phyloP scores from a whole-genome alignment of 2,888 invertebrate species.

The Saturnia pavonia region DNA sequence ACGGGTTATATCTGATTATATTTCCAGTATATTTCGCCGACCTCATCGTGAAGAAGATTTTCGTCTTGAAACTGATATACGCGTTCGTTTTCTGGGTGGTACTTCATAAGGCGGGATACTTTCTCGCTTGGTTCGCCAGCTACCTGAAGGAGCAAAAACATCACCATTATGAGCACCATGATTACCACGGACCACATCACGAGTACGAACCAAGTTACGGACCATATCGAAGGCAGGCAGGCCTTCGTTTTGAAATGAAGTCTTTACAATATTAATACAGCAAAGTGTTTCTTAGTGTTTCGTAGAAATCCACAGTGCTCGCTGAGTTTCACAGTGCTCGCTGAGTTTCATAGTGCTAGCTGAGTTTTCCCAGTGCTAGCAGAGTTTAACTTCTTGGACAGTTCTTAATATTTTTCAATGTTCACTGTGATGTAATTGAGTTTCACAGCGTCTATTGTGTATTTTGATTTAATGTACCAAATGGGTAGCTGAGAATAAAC shows the following conservation, averaged over 20 bases:
- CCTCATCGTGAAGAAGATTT: slow-evolving; percentile 69
- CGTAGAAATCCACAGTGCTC: neutral
- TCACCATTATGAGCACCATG: slow-evolving; percentile 45
- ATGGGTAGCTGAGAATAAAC: neutral
- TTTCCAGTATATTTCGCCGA: slow-evolving; percentile 71
- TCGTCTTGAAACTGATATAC: slow-evolving; percentile 68
- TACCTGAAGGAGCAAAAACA: slow-evolving; percentile 69
- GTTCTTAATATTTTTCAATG: neutral
- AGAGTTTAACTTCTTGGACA: neutral
- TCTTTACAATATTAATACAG: too few relatives aligned
- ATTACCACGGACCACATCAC: slow-evolving; percentile 41
- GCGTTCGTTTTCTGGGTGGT: slow-evolving; percentile 71
- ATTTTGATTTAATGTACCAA: too few relatives aligned
- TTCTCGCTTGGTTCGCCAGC: slow-evolving; percentile 69
- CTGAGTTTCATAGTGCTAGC: neutral
- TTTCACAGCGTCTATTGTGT: neutral
- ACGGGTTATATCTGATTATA: neutral
- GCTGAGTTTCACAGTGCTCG: neutral
- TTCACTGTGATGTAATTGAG: neutral
- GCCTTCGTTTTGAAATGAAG: neutral
- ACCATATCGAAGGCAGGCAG: slow-evolving; percentile 23
- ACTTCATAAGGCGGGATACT: slow-evolving; percentile 74
- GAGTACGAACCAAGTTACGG: slow-evolving; percentile 38
- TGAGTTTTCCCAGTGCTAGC: neutral
- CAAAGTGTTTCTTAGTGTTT: too few relatives aligned